These are phyloP conservation scores for Semaprochilodus insignis DNA, from an alignment of 2,797 vertebrate species.

Conservation along the genomic window DNA sequence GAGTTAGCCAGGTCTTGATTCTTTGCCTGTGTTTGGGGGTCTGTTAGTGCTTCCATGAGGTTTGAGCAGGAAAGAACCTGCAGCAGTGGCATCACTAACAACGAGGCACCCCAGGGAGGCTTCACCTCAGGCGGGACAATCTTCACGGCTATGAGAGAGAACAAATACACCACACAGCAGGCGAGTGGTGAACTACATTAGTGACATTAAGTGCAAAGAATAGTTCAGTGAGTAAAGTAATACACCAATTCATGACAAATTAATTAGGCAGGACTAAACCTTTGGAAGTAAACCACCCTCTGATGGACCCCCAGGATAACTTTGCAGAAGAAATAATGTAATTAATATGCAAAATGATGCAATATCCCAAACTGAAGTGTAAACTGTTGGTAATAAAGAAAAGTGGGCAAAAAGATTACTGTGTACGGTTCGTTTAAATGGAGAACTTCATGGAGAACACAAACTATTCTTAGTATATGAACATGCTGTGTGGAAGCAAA, in stretches of 20 bases:
- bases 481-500: conserved; percentile 13
- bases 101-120: conserved; percentile 71
- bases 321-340: too few species aligned
- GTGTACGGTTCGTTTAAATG: not conserved
- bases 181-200: not conserved
- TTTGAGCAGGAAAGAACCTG: conserved; percentile 86
- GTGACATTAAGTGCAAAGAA: not conserved
- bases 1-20: conserved; percentile 80
- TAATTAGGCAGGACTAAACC: too few species aligned
- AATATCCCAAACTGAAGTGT: not conserved
- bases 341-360: not conserved
- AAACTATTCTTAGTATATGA: not conserved
- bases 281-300: too few species aligned
- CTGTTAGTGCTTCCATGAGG: conserved; percentile 80
- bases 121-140: conserved; percentile 73
- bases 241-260: too few species aligned
- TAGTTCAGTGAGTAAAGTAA: too few species aligned
- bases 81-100: conserved; percentile 87
- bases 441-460: not conserved
- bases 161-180: not conserved
- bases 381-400: not conserved
- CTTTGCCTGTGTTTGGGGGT: conserved; percentile 70
- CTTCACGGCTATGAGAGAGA: conserved; percentile 76
- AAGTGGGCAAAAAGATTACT: not conserved
- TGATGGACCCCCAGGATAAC: not conserved